Percentiles rank a stretch among this genome's conserved stretches.
phyloP scores from a whole-genome alignment of 2,113 vertebrate species.

The Ibidorhyncha struthersii region DNA sequence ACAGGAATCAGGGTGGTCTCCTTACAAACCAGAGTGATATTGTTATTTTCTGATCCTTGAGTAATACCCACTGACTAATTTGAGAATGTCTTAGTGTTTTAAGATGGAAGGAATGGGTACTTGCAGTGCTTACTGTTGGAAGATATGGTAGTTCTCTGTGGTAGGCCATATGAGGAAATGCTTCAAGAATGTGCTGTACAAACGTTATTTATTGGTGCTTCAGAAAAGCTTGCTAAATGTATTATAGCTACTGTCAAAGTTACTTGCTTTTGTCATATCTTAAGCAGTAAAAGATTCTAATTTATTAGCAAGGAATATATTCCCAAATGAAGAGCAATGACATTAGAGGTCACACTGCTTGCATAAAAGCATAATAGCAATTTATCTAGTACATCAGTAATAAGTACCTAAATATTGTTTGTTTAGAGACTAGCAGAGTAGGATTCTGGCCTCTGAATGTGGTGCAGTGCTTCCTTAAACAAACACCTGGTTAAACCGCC shows the following conservation, averaged over 20 bases:
- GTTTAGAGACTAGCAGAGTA: neutral
- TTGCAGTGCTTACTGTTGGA: neutral
- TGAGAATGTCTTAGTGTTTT: neutral
- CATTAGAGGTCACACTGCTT: neutral
- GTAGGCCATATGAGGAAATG: neutral
- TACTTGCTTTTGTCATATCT: neutral
- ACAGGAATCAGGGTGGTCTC: neutral
- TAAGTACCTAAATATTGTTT: neutral
- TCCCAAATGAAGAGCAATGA: neutral
- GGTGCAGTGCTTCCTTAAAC: neutral
- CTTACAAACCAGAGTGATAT: neutral
- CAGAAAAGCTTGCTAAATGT: neutral
- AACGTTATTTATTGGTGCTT: neutral
- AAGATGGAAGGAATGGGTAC: neutral
- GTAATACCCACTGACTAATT: neutral
- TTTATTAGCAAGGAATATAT: neutral
- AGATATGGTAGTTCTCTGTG: neutral
- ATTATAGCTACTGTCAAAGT: neutral
- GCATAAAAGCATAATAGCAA: neutral
- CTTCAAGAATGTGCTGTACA: neutral
- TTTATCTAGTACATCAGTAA: neutral
- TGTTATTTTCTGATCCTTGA: neutral
- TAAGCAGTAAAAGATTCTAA: neutral
- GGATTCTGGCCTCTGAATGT: neutral
- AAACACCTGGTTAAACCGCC: neutral